Percentiles rank a stretch among this genome's conserved stretches.
Conservation (phyloP, 1,140 invertebrate species). For the Lordiphosa mommai region DNA sequence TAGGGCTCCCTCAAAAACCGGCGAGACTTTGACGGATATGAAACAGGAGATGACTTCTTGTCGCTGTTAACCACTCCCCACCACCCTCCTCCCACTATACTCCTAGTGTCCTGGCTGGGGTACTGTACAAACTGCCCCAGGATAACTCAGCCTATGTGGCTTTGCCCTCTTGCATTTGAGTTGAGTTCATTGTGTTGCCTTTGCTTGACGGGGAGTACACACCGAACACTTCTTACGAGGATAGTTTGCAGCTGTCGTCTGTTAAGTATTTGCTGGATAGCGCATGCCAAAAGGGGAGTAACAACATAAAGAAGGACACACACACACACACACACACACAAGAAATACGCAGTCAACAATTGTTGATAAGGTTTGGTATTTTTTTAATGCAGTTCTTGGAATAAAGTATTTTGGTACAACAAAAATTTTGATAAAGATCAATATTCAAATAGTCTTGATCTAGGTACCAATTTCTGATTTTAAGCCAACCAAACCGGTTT, state of each 20-base stretch:
- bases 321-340: neutral
- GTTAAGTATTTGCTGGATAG: slow-evolving; percentile 4
- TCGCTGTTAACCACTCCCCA: slow-evolving; percentile 20
- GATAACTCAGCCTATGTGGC: slow-evolving; percentile 2
- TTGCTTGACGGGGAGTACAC: slow-evolving; percentile 32
- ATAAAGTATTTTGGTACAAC: no score
- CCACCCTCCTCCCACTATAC: neutral
- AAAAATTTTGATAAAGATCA: no score
- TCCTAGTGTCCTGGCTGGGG: neutral
- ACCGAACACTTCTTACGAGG: slow-evolving; percentile 11
- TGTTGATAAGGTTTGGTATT: neutral
- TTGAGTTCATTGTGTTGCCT: slow-evolving; percentile 44
- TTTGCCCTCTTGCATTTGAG: slow-evolving; percentile 4
- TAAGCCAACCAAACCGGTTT: no score
- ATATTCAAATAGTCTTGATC: no score
- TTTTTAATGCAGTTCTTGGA: no score
- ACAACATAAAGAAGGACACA: slow-evolving; percentile 4
- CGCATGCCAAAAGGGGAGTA: slow-evolving; percentile 10
- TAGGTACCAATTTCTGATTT: no score
- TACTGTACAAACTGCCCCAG: slow-evolving; percentile 27
- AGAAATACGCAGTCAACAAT: neutral
- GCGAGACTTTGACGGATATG: slow-evolving; percentile 49
- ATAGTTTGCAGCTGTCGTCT: slow-evolving; percentile 68
- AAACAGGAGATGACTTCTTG: slow-evolving; percentile 68
- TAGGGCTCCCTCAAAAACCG: neutral